Evolutionary conservation across 2,113 vertebrate species (phyloP).

Genomic region (Oncorhynchus gorbuscha): DNA sequence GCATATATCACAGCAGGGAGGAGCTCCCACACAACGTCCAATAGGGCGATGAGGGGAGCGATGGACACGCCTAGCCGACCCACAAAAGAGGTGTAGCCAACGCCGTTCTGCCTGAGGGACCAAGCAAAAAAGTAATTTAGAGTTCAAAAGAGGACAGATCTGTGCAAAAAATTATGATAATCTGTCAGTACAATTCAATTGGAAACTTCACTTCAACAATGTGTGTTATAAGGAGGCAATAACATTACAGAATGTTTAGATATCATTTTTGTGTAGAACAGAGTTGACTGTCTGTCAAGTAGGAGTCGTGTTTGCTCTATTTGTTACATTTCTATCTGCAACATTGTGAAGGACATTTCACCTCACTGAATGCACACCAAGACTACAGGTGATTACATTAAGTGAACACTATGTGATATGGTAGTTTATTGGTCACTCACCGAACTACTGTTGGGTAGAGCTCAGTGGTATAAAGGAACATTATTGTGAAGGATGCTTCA

Average conservation of each 20-base stretch:
- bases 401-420: not conserved
- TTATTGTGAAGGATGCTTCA: constrained; percentile 83
- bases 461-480: constrained; percentile 83
- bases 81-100: constrained; percentile 77
- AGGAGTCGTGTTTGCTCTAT: too few species aligned
- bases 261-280: too few species aligned
- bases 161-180: too few species aligned
- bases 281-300: too few species aligned
- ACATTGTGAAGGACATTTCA: not conserved
- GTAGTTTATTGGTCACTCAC: constrained; percentile 60
- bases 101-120: constrained; percentile 79
- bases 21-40: constrained; percentile 77
- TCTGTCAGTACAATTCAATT: too few species aligned
- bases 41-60: constrained; percentile 75
- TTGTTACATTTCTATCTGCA: too few species aligned
- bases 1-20: constrained; percentile 75
- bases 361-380: not conserved
- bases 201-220: too few species aligned
- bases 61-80: constrained; percentile 79
- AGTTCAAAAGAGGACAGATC: too few species aligned
- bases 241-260: too few species aligned
- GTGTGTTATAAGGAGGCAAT: too few species aligned
- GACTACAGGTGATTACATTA: not conserved
- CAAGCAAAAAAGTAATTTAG: constrained; percentile 16
- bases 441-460: constrained; percentile 86